Conservation (phyloP, 2,888 invertebrate genomes). For the Tipula lateralis region DNA sequence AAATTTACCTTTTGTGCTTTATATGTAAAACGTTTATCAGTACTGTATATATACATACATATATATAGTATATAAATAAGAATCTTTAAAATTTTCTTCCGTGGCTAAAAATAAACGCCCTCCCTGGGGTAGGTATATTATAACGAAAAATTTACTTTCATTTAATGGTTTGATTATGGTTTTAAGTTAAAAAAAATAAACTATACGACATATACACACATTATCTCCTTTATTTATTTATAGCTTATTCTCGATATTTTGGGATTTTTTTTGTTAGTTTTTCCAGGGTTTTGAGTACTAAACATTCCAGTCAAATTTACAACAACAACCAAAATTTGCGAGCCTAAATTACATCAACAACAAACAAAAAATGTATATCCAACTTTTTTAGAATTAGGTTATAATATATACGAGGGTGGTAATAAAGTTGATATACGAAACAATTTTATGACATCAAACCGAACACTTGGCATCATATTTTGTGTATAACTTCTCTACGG, state of each 20-base stretch:
- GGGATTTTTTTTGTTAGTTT: background rate
- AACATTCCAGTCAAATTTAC: background rate
- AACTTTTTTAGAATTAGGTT: background rate
- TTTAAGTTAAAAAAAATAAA: background rate
- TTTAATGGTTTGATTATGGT: background rate
- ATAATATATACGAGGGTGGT: background rate
- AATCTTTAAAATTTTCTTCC: background rate
- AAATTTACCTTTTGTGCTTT: background rate
- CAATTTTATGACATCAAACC: background rate
- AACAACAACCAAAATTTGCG: background rate
- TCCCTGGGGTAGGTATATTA: background rate
- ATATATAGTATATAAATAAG: background rate
- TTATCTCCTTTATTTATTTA: background rate
- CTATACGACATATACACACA: background rate
- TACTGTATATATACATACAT: too few species aligned
- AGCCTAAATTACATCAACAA: background rate
- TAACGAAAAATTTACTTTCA: background rate
- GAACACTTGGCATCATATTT: background rate
- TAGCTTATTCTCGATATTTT: background rate
- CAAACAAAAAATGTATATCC: background rate
- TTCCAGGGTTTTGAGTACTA: background rate
- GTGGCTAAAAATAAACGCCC: background rate
- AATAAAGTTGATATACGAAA: slow-evolving; percentile 1
- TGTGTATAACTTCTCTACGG: background rate
- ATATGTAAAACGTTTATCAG: too few species aligned